Conservation (phyloP, 2,888 invertebrate genomes). For the Clostera curtula region DNA sequence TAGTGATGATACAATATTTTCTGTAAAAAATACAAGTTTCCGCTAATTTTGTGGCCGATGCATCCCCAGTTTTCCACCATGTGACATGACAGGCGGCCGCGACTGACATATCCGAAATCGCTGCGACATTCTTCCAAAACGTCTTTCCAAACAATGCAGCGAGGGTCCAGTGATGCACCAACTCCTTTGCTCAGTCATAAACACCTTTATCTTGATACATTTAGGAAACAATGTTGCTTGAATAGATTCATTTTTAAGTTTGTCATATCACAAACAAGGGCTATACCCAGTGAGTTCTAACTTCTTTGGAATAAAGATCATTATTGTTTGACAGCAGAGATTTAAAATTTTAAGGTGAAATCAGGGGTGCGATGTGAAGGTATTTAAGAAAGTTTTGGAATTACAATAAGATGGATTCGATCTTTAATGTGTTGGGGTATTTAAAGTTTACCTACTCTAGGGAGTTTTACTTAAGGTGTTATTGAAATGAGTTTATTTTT, state of each 20-base stretch:
- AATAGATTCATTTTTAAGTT: constrained; percentile 4
- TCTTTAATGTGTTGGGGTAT: constrained; percentile 52
- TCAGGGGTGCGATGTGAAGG: constrained; percentile 24
- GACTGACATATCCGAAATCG: constrained; percentile 68
- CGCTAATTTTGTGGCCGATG: constrained; percentile 30
- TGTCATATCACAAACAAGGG: constrained; percentile 9
- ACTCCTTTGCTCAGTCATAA: constrained; percentile 1
- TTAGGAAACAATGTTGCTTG: constrained; percentile 4
- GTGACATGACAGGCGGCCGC: constrained; percentile 54
- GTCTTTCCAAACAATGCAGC: constrained; percentile 53
- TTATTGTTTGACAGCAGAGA: constrained; percentile 18
- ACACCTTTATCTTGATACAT: neutral
- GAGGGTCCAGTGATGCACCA: constrained; percentile 33
- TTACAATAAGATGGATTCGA: constrained; percentile 48
- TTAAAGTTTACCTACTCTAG: no score
- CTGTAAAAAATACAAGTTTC: no score
- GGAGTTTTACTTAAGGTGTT: no score
- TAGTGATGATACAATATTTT: no score
- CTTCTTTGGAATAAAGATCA: constrained; percentile 23
- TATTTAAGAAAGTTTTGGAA: constrained; percentile 39
- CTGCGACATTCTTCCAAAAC: constrained; percentile 62
- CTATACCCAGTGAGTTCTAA: constrained; percentile 6
- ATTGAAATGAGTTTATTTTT: no score
- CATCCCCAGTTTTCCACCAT: constrained; percentile 32
- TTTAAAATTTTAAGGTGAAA: constrained; percentile 9